Base-by-base conservation (phyloP, 2,888 invertebrate species). In the Drosophila yooni region DNA sequence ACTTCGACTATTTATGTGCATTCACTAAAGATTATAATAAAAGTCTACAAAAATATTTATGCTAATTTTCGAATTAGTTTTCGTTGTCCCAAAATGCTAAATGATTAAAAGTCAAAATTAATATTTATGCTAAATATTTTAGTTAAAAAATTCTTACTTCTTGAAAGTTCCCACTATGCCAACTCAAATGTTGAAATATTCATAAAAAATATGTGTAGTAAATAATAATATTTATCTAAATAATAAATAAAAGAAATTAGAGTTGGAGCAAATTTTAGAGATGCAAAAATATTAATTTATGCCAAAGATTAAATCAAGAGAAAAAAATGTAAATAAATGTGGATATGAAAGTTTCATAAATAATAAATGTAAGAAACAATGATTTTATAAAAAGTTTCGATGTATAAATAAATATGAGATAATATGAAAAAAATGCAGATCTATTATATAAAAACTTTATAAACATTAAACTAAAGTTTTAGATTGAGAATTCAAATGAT, bases 11-110 rank as follows among this genome's bases (percentile, higher is more conserved):
- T 43, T 43, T 21, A 57, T 43, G 43, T 43, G n/a, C 29, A 43
- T 2, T 29, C n/a, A 31, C 43, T 11, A 5, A 57, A 40, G 4
- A 15, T 57, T 21, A 10, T 15, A 21, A n/a, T n/a, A 25, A 50
- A 62, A 65, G 48, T 40, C n/a, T 6, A 13, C 46, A 29, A 13
- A 38, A 53, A 18, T 18, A 34, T 34, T 34, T 38, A 27, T 18
- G 36, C 11, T n/a, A 1, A 5, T 34, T 53, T 18, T 0, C 6
- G 11, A 18, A 21, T 15, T 0, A 18, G 36, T 13, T 38, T 36
- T 51, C 6, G 3, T 18, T 3, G 11, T 51, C 13, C 33, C 10
- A 36, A n/a, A 27, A 15, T 31, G n/a, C n/a, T n/a, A 21, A 21
- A 21, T 21, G 13, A 40, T n/a, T 40, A 6, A 21, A 46, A 25